Evolutionary conservation across 2,888 invertebrate genomes (phyloP), one percentile per base, ranked within the genome.

Genomic region (Apodemia duryi): DNA sequence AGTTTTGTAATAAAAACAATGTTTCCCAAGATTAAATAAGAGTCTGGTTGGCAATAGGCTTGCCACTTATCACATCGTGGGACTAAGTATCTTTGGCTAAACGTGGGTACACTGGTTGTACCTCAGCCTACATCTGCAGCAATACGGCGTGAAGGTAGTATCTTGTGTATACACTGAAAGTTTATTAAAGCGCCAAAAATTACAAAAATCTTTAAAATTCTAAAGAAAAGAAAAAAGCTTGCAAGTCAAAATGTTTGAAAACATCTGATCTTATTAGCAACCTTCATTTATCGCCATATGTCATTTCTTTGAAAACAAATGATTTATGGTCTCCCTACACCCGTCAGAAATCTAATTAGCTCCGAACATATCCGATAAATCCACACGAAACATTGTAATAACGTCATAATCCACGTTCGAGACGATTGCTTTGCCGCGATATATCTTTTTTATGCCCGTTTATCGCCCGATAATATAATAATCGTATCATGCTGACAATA

Each of bases 381-480:
- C 65, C 84, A 85, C 82, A 85, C 79, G 82, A 81, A 81, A 83
- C 84, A 80, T 74, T 78, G 84, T 85, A 87, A 88, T 88, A 85
- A 84, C 80, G 79, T 77, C 81, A 77, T 86, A 88, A 88, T 87
- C 84, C 85, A 74, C 73, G 76, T 72, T 66, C 75, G 83, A 87
- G 84, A 86, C 86, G 87, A 88, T 89, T 87, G 85, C 88, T 76
- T 81, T 79, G 77, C 72, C 79, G 73, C 84, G 81, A 84, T 88
- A 88, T 88, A 86, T 89, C 86, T 88, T 88, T 89, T 88, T 90
- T 87, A 88, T 87, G 78, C 75, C 78, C 88, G 84, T 89, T 89
- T 90, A 89, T 89, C 88, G 88, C 85, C 86, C 82, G 86, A 85
- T 89, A 90, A 90, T 89, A 88, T 88, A 88, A 89, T 89, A 90